phyloP scores from a whole-genome alignment of 2,797 vertebrate species.

The Garrulus glandarius region DNA sequence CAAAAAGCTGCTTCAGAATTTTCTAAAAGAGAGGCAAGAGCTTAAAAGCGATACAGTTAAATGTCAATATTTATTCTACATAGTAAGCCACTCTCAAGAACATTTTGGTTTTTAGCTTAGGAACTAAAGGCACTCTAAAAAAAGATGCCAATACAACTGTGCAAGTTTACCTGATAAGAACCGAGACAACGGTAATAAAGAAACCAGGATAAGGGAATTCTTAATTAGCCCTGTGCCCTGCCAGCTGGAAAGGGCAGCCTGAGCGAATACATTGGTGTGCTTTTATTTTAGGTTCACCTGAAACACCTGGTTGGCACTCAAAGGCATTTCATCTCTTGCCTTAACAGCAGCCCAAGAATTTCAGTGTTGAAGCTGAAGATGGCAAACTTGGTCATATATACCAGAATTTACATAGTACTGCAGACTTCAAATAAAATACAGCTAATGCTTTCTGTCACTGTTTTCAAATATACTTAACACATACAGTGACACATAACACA shows the following conservation, averaged over 20 bases:
- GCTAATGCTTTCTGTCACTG: neutral
- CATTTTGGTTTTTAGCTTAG: neutral
- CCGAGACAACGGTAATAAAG: fast-evolving
- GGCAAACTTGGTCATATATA: neutral
- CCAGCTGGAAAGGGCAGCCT: neutral
- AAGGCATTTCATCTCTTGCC: neutral
- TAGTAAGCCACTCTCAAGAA: neutral
- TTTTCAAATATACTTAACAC: neutral
- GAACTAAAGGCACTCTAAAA: neutral
- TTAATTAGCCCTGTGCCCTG: neutral
- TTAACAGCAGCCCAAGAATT: neutral
- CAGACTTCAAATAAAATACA: neutral
- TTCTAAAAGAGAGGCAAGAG: fast-evolving
- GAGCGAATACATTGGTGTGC: fast-evolving
- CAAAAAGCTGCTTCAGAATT: neutral
- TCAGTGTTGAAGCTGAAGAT: neutral
- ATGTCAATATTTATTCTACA: neutral
- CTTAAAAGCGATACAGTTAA: neutral
- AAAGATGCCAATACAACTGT: neutral
- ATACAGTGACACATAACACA: fast-evolving
- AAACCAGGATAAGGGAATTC: neutral
- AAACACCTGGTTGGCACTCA: fast-evolving
- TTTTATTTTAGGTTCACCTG: neutral
- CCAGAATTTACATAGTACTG: neutral
- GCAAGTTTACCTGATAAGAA: neutral